phyloP scores from a whole-genome alignment of 2,888 invertebrate genomes.

The Dione juno region DNA sequence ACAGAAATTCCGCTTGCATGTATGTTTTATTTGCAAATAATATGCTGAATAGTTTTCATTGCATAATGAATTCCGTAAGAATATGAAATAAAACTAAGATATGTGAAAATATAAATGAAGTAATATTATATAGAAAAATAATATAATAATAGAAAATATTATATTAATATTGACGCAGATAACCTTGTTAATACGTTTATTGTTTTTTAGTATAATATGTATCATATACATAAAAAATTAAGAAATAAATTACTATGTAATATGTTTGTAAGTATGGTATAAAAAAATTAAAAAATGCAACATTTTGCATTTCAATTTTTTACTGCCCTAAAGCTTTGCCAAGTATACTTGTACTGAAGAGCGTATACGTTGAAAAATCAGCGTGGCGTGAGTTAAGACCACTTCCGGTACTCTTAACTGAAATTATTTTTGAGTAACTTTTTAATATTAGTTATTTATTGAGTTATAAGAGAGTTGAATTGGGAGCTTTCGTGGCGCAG shows the following conservation, averaged over 20 bases:
- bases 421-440: neutral
- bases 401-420: neutral
- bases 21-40: no score
- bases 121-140: no score
- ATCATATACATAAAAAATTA: neutral
- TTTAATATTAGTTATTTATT: neutral
- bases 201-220: no score
- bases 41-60: no score
- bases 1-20: no score
- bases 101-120: neutral
- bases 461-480: neutral
- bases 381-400: conserved; percentile 8
- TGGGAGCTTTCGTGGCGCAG: no score
- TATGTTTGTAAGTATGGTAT: no score
- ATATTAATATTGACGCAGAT: no score
- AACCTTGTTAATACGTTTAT: no score
- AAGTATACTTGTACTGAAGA: conserved; percentile 13
- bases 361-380: conserved; percentile 5
- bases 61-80: no score
- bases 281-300: neutral
- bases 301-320: conserved; percentile 2
- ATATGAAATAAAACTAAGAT: neutral
- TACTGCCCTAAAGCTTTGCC: neutral
- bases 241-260: no score
- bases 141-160: no score